Percentiles rank a stretch among this genome's conserved stretches.
Conservation (phyloP, 2,888 invertebrate species). For the Hedychridium roseum region DNA sequence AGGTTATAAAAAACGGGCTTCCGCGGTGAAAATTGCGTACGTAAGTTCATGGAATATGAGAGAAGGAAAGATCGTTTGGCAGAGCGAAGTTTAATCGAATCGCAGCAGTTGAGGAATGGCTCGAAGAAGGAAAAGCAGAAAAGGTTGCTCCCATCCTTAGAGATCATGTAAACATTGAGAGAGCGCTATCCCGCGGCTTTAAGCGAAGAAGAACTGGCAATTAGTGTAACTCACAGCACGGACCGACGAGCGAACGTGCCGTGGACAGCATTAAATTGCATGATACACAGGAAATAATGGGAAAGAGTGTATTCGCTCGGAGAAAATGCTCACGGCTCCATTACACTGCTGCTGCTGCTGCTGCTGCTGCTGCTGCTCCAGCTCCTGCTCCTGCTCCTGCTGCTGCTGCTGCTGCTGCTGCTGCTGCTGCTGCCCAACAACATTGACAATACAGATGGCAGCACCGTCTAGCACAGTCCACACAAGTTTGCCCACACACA, state of each 20-base stretch:
- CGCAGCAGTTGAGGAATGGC: neutral
- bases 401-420: conserved; percentile 41
- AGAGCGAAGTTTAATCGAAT: too few relatives aligned
- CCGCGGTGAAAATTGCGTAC: conserved; percentile 15
- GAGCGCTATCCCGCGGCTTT: conserved; percentile 36
- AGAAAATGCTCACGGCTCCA: conserved; percentile 63
- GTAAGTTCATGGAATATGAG: too few relatives aligned
- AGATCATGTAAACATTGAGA: conserved; percentile 56
- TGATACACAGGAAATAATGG: conserved; percentile 26
- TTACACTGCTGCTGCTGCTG: conserved; percentile 55
- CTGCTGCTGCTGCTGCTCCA: conserved; percentile 38
- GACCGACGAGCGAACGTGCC: conserved; percentile 37
- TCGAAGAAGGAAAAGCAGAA: conserved; percentile 28
- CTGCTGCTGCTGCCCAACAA: conserved; percentile 67
- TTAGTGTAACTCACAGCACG: conserved; percentile 32
- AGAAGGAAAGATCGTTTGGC: too few relatives aligned
- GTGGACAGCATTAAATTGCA: conserved; percentile 34
- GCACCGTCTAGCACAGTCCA: conserved; percentile 47
- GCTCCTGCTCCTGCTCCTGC: conserved; percentile 51
- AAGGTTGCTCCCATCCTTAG: conserved; percentile 42
- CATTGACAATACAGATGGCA: conserved; percentile 86
- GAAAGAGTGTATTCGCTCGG: conserved; percentile 38
- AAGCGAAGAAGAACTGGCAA: conserved; percentile 10
- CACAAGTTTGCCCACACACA: conserved; percentile 40
- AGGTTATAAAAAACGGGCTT: conserved; percentile 39